Evolutionary conservation across 2,113 vertebrate species (phyloP).

Genomic region (Gobiocypris rarus): DNA sequence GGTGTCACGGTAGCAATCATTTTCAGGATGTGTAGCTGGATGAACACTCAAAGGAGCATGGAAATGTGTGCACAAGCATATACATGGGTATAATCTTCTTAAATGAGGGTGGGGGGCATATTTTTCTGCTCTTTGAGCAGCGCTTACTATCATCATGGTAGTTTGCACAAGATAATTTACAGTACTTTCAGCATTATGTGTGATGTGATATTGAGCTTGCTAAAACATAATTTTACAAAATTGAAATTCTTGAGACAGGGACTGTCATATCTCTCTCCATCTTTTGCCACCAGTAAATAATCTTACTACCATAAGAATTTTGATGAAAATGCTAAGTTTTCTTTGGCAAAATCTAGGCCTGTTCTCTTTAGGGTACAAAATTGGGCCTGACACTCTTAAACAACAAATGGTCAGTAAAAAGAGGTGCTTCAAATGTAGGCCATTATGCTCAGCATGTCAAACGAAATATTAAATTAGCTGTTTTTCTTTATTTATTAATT

Average conservation of each 20-base stretch:
- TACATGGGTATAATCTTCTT: constrained; percentile 2
- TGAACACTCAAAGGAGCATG: neutral
- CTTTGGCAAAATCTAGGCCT: neutral
- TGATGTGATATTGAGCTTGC: neutral
- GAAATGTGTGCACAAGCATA: neutral
- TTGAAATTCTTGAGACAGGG: neutral
- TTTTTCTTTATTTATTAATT: neutral
- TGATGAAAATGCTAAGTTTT: neutral
- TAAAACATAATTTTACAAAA: neutral
- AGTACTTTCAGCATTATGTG: neutral
- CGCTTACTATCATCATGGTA: neutral
- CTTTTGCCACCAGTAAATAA: neutral
- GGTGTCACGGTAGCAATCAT: neutral
- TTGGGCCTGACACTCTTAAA: neutral
- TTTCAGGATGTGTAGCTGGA: neutral
- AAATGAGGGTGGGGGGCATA: neutral
- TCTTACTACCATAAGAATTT: neutral
- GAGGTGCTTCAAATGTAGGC: neutral
- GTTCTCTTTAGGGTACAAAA: neutral
- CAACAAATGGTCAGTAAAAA: neutral
- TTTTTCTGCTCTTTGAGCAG: constrained; percentile 19
- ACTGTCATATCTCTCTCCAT: neutral
- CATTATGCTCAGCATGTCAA: neutral
- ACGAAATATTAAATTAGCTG: neutral
- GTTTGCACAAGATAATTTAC: neutral